Evolutionary conservation across 1,140 invertebrate genomes (phyloP).

Genomic region (Harlomillsia oculata): DNA sequence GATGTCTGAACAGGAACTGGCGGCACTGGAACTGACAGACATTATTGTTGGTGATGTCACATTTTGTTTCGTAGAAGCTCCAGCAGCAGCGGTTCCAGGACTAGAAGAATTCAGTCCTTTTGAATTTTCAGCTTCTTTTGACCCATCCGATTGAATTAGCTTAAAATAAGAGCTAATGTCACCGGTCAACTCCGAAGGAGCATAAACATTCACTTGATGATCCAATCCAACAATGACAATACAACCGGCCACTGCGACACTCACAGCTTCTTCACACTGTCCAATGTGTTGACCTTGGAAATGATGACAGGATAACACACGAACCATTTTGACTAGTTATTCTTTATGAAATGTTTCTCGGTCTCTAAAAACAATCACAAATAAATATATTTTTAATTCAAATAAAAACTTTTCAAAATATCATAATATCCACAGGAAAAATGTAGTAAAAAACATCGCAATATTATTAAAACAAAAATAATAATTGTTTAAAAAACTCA

Average conservation of each 20-base stretch:
- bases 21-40: background rate
- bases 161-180: background rate
- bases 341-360: no score
- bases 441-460: no score
- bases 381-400: background rate
- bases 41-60: background rate
- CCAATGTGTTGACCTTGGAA: constrained; percentile 55
- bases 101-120: constrained; percentile 1
- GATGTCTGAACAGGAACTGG: background rate
- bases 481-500: no score
- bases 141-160: background rate
- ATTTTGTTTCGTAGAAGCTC: background rate
- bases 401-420: no score
- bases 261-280: constrained; percentile 54
- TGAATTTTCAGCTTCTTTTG: background rate
- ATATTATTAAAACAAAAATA: no score
- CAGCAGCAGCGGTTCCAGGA: background rate
- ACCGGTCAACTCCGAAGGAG: background rate
- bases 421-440: no score
- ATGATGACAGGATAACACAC: constrained; percentile 59
- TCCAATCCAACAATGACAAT: constrained; percentile 27
- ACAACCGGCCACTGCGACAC: constrained; percentile 48
- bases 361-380: background rate
- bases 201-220: constrained; percentile 24
- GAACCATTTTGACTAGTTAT: constrained; percentile 46